Percentiles rank a stretch among this genome's conserved stretches.
Evolutionary conservation across 2,888 invertebrate genomes (phyloP).

Genomic region (Hofmannophila pseudospretella): DNA sequence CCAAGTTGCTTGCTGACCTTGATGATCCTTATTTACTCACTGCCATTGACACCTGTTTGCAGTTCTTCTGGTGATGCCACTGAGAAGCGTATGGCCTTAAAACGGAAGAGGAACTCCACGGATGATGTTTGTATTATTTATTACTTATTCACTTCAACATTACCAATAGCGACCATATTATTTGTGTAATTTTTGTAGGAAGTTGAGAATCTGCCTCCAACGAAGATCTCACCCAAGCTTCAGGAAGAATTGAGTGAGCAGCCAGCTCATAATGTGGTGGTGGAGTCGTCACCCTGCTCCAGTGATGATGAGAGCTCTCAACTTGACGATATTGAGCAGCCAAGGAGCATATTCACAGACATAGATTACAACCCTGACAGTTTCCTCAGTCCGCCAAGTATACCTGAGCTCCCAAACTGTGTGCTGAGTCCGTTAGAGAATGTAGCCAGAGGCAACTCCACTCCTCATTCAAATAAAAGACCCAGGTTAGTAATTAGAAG

Average conservation of each 20-base stretch:
- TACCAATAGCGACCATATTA: background rate
- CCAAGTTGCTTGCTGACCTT: slow-evolving; percentile 45
- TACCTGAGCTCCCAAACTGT: slow-evolving; percentile 60
- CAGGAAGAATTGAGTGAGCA: slow-evolving; percentile 41
- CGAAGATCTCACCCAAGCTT: slow-evolving; percentile 44
- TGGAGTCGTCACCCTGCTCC: slow-evolving; percentile 65
- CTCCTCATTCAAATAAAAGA: slow-evolving; percentile 71
- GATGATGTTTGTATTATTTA: slow-evolving; percentile 56
- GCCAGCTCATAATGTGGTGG: slow-evolving; percentile 58
- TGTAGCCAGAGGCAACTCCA: slow-evolving; percentile 68
- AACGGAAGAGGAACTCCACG: slow-evolving; percentile 64
- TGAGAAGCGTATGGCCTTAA: slow-evolving; percentile 56
- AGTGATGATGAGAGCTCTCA: slow-evolving; percentile 62
- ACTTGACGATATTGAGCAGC: slow-evolving; percentile 48
- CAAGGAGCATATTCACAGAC: slow-evolving; percentile 60
- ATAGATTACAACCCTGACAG: slow-evolving; percentile 67
- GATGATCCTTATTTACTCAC: slow-evolving; percentile 53
- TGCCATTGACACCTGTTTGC: slow-evolving; percentile 34
- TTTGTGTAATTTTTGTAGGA: slow-evolving; percentile 37
- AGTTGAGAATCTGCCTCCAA: slow-evolving; percentile 67
- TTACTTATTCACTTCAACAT: background rate
- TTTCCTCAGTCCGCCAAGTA: slow-evolving; percentile 68
- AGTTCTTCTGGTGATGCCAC: slow-evolving; percentile 57
- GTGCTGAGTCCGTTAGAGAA: slow-evolving; percentile 69
- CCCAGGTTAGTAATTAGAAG: slow-evolving; percentile 42